Conservation (phyloP, 2,797 vertebrate species). For the Acanthis flammea region DNA sequence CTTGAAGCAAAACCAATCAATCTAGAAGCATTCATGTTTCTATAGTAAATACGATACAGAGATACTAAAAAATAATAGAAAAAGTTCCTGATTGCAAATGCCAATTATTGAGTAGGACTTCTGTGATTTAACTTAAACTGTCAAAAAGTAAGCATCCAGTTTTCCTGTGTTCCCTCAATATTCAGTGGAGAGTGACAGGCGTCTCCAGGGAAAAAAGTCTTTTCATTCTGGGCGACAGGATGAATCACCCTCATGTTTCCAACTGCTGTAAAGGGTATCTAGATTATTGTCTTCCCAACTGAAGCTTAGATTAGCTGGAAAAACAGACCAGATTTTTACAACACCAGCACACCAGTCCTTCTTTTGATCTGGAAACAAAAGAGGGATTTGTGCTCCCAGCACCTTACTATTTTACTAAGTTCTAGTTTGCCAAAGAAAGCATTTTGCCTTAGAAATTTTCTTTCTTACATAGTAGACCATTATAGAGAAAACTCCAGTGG, state of each 20-base stretch:
- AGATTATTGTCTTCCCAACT: not conserved
- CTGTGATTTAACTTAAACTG: not conserved
- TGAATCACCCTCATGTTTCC: not conserved
- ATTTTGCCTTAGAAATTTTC: not conserved
- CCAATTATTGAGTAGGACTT: not conserved
- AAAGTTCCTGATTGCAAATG: not conserved
- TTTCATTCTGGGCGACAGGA: not conserved
- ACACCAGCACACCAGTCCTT: not conserved
- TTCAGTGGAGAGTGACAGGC: not conserved
- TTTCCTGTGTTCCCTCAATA: not conserved
- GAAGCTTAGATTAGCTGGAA: not conserved
- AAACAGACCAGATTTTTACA: conserved; percentile 21
- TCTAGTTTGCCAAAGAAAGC: not conserved
- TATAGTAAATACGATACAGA: not conserved
- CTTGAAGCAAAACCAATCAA: not conserved
- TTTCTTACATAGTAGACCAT: not conserved
- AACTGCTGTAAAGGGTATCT: not conserved
- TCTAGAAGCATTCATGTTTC: not conserved
- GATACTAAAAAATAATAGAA: not conserved
- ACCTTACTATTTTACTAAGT: not conserved
- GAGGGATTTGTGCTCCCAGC: not conserved
- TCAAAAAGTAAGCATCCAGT: not conserved
- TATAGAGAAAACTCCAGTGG: not conserved
- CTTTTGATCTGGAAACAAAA: not conserved
- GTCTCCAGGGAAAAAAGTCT: not conserved